A percentile compares a stretch with the other conserved stretches of the same genome.
Conservation (phyloP, 2,113 vertebrate genomes). For the Coptodon bakossiorum region DNA sequence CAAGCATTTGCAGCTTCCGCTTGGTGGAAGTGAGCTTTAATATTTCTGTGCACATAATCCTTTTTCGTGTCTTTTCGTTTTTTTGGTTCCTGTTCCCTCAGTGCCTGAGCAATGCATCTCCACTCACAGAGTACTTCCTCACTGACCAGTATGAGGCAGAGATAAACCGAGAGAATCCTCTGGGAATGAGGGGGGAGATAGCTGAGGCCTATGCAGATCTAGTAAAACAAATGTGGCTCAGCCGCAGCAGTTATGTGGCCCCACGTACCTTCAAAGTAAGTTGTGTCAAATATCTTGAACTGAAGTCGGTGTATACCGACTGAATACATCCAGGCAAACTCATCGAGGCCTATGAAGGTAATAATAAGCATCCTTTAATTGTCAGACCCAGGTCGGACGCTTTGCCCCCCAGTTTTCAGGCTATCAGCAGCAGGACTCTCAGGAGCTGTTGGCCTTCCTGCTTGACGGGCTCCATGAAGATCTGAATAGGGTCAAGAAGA, state of each 20-base stretch:
- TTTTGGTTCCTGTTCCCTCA: constrained; percentile 36
- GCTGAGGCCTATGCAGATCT: constrained; percentile 94
- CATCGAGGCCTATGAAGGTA: background rate
- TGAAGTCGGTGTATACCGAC: background rate
- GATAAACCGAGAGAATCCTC: constrained; percentile 91
- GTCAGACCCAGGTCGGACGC: constrained; percentile 90
- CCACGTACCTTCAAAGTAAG: constrained; percentile 93
- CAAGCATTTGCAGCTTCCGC: background rate
- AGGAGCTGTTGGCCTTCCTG: constrained; percentile 93
- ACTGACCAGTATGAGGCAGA: constrained; percentile 89
- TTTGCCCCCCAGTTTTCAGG: constrained; percentile 98
- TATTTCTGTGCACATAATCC: background rate
- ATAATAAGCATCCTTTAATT: background rate
- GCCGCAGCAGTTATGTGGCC: constrained; percentile 84
- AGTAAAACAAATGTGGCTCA: constrained; percentile 96
- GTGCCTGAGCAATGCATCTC: constrained; percentile 93
- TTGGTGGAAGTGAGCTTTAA: background rate
- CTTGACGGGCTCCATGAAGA: constrained; percentile 96
- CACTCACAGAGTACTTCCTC: constrained; percentile 92
- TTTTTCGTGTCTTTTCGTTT: background rate
- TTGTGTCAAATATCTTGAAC: background rate
- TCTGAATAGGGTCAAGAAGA: constrained; percentile 95
- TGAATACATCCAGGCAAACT: background rate
- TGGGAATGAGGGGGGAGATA: constrained; percentile 97
- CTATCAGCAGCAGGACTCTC: constrained; percentile 97